Percentiles rank a stretch among this genome's conserved stretches.
These are phyloP conservation scores for Hypolimnas misippus DNA, from an alignment of 2,888 invertebrate genomes.

Conservation along the genomic window DNA sequence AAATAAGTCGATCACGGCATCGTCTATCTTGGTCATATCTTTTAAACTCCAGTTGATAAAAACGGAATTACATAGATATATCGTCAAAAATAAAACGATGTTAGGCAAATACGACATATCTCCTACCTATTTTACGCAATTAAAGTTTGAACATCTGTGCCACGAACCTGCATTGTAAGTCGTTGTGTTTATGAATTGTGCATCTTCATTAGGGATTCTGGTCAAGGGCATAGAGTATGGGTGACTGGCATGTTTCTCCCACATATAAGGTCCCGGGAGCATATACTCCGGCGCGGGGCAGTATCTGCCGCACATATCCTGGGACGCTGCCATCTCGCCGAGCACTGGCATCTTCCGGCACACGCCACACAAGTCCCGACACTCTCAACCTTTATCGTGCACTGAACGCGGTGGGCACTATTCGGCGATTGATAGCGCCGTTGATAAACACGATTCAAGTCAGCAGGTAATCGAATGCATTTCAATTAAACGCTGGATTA, in stretches of 20 bases:
- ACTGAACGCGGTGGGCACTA: constrained; percentile 50
- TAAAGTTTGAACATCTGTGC: neutral
- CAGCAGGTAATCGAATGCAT: constrained; percentile 62
- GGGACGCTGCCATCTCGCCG: constrained; percentile 69
- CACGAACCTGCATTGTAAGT: constrained; percentile 59
- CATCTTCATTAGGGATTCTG: constrained; percentile 52
- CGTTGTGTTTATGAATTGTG: constrained; percentile 32
- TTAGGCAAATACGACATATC: neutral
- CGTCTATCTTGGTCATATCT: constrained; percentile 17
- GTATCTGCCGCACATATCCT: constrained; percentile 68
- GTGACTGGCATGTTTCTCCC: constrained; percentile 65
- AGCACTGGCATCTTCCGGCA: constrained; percentile 75
- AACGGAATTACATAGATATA: constrained; percentile 5
- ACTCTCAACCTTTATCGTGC: constrained; percentile 56
- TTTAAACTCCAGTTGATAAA: constrained; percentile 22
- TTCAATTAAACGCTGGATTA: constrained; percentile 21
- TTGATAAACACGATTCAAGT: constrained; percentile 51
- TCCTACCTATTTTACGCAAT: constrained; percentile 32
- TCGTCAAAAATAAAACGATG: constrained; percentile 6
- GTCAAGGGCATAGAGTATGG: constrained; percentile 57
- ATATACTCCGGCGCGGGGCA: constrained; percentile 59
- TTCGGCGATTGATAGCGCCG: constrained; percentile 50
- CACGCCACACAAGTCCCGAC: constrained; percentile 49
- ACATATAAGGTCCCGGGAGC: constrained; percentile 56
- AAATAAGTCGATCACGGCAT: constrained; percentile 2